Percentiles rank a stretch among this genome's conserved stretches.
Conservation (phyloP, 2,797 vertebrate species). For the Lepus townsendii region DNA sequence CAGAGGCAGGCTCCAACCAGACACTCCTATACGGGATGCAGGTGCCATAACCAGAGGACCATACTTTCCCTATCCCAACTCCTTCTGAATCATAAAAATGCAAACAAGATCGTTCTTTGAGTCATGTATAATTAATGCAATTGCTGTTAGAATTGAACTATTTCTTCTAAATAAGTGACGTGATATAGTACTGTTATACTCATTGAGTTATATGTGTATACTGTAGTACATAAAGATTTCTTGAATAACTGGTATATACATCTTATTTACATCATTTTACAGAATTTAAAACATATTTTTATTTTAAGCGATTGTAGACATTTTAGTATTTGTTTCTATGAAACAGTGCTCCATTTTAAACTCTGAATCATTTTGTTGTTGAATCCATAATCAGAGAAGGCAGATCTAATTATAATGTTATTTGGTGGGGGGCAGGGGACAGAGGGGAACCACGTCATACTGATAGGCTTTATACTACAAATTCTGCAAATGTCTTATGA, state of each 20-base stretch:
- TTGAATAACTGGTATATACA: constrained; percentile 43
- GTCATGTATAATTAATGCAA: constrained; percentile 58
- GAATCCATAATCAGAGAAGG: constrained; percentile 42
- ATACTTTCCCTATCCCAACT: background rate
- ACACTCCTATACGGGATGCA: too few species aligned
- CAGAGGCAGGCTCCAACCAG: too few species aligned
- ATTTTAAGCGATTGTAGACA: constrained; percentile 4
- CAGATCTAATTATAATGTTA: constrained; percentile 6
- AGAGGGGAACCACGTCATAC: background rate
- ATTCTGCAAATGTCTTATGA: background rate
- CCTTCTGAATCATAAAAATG: constrained; percentile 12
- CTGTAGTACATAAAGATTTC: background rate
- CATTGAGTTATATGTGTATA: background rate
- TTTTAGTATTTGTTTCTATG: constrained; percentile 35
- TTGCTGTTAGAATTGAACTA: constrained; percentile 16
- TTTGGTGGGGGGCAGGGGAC: background rate
- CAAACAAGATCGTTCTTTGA: constrained; percentile 39
- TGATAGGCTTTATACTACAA: background rate
- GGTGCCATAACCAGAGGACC: too few species aligned
- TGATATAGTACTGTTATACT: constrained; percentile 19
- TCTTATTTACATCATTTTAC: background rate
- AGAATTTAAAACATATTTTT: constrained; percentile 49
- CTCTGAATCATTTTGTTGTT: constrained; percentile 42
- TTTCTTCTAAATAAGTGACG: constrained; percentile 55
- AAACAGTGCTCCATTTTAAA: constrained; percentile 14